Conservation (phyloP, 2,113 vertebrate genomes). For the Dipodomys merriami region DNA sequence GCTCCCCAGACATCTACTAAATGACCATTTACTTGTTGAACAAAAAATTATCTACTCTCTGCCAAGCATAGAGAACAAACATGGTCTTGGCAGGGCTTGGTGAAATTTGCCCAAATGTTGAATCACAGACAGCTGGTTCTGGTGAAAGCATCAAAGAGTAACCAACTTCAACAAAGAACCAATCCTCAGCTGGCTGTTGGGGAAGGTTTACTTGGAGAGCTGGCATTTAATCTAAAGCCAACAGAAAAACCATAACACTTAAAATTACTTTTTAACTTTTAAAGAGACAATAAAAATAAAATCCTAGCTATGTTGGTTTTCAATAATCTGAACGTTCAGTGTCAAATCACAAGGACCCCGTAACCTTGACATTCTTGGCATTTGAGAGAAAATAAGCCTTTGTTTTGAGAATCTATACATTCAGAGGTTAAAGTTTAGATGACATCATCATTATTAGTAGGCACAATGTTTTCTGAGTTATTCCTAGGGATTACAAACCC, state of each 20-base stretch:
- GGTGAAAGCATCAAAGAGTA: background rate
- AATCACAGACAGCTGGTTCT: background rate
- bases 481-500: constrained; percentile 62
- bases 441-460: constrained; percentile 24
- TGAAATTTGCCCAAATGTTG: constrained; percentile 26
- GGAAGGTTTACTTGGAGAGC: background rate
- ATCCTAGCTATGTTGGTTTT: background rate
- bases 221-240: background rate
- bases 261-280: background rate
- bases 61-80: too few relatives aligned
- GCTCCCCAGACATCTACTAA: background rate
- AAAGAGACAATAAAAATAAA: background rate
- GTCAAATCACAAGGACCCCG: background rate
- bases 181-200: background rate
- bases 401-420: constrained; percentile 65
- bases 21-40: constrained; percentile 7
- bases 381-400: background rate
- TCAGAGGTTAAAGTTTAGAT: constrained; percentile 44
- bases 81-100: background rate
- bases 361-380: background rate
- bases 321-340: background rate
- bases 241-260: background rate
- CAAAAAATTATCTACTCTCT: background rate
- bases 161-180: background rate
- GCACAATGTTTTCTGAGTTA: constrained; percentile 12